These are phyloP conservation scores for Plusia festucae DNA, from an alignment of 2,888 invertebrate genomes.

Conservation along the genomic window DNA sequence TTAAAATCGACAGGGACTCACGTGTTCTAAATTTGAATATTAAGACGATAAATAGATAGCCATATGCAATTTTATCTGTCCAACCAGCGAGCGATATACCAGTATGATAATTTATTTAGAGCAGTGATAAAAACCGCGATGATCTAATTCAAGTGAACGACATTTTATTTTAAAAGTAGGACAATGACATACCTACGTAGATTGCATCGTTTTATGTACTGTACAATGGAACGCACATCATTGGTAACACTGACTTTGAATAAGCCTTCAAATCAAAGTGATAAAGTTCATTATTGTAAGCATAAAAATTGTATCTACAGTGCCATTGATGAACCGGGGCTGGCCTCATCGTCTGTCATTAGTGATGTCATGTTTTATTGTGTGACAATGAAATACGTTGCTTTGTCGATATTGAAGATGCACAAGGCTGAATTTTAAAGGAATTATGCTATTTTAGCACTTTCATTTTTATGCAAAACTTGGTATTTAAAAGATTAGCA, in stretches of 20 bases:
- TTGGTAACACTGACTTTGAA: neutral
- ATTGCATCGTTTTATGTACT: slow-evolving; percentile 26
- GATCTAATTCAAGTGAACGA: slow-evolving; percentile 50
- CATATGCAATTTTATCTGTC: slow-evolving; percentile 29
- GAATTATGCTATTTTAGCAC: neutral
- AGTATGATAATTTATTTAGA: slow-evolving; percentile 44
- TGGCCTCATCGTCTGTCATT: slow-evolving; percentile 23
- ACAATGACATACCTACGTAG: slow-evolving; percentile 46
- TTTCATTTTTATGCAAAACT: neutral
- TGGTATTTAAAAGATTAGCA: slow-evolving; percentile 5
- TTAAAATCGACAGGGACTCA: neutral
- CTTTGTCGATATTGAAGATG: slow-evolving; percentile 28
- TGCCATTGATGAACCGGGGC: slow-evolving; percentile 27
- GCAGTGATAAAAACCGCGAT: slow-evolving; percentile 37
- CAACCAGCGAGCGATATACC: slow-evolving; percentile 10
- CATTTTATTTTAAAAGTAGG: slow-evolving; percentile 47
- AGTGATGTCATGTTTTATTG: slow-evolving; percentile 58
- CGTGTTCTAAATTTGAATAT: slow-evolving; percentile 20
- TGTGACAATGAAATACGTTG: slow-evolving; percentile 37
- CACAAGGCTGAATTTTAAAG: slow-evolving; percentile 36
- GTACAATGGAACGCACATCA: slow-evolving; percentile 2
- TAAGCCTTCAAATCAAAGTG: neutral
- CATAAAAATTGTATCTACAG: neutral
- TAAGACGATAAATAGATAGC: slow-evolving; percentile 8
- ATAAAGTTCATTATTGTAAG: neutral